Evolutionary conservation across 1,140 invertebrate species (phyloP).

Genomic region (Coptotermes formosanus): DNA sequence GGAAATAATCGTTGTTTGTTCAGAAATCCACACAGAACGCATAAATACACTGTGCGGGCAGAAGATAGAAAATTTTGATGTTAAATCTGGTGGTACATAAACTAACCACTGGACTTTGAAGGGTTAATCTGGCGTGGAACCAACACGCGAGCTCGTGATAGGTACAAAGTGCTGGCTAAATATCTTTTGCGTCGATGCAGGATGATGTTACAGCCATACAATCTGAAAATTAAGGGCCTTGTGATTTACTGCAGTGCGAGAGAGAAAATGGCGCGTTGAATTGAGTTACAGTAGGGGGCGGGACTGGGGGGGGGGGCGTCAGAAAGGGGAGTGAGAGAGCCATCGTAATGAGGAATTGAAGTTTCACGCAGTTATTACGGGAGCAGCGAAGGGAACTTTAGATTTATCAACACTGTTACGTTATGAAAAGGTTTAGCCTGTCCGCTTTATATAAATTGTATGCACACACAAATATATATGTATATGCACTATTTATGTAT

Average conservation of each 20-base stretch:
- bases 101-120: no score
- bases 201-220: background rate
- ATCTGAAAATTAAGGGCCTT: background rate
- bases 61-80: no score
- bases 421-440: no score
- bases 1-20: no score
- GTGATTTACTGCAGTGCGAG: background rate
- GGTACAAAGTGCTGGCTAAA: background rate
- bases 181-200: background rate
- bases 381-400: background rate
- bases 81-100: no score
- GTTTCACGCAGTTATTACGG: background rate
- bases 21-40: no score
- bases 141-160: background rate
- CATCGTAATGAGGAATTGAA: background rate
- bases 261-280: background rate
- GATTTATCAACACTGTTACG: no score
- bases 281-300: background rate
- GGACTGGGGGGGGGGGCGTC: no score
- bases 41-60: no score
- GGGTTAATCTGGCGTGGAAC: background rate
- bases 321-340: background rate
- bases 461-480: no score
- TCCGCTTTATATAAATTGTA: no score
- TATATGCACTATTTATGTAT: no score